Percentiles rank a stretch among this genome's conserved stretches.
phyloP scores from a whole-genome alignment of 1,140 invertebrate genomes.

The Acromyrmex echinatior region DNA sequence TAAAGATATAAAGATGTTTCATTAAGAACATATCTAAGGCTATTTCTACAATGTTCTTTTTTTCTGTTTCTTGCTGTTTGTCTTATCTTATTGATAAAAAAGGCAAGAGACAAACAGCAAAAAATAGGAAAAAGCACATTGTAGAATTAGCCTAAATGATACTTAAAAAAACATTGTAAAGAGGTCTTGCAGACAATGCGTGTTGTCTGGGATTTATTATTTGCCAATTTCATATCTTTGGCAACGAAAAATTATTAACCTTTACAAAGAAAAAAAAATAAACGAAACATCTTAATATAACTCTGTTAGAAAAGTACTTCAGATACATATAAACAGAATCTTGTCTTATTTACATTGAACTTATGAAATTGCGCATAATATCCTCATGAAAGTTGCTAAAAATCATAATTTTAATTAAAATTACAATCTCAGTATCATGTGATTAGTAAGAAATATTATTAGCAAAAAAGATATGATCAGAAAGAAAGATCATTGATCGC shows the following conservation, averaged over 20 bases:
- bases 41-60: too few relatives aligned
- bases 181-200: too few relatives aligned
- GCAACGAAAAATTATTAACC: not conserved
- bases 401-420: not conserved
- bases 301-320: not conserved
- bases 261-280: not conserved
- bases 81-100: too few relatives aligned
- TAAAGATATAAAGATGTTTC: too few relatives aligned
- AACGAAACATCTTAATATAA: not conserved
- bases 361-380: not conserved
- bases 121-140: too few relatives aligned
- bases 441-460: not conserved
- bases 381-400: not conserved
- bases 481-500: too few relatives aligned
- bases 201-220: not conserved
- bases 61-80: too few relatives aligned
- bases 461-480: too few relatives aligned
- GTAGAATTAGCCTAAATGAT: too few relatives aligned
- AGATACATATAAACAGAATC: not conserved
- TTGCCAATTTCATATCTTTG: not conserved
- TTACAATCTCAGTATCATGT: not conserved
- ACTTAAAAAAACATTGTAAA: too few relatives aligned
- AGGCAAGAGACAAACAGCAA: too few relatives aligned
- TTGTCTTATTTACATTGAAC: not conserved
- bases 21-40: too few relatives aligned